Evolutionary conservation across 2,797 vertebrate genomes (phyloP).

Genomic region (Leptoclinus maculatus): DNA sequence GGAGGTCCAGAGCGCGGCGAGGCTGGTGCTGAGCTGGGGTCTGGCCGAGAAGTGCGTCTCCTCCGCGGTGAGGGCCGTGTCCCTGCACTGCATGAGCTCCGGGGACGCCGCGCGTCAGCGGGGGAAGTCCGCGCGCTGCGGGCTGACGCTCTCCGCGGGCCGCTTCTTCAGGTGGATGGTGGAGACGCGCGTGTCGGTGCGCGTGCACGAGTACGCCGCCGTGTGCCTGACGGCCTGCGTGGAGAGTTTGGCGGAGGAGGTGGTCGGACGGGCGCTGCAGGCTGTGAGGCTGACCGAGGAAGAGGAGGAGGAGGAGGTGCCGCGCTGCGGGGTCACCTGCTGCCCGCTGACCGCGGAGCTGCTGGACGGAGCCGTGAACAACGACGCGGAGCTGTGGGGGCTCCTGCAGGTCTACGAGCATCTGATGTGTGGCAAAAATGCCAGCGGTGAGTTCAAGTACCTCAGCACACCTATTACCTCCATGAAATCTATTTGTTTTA

Average conservation of each 20-base stretch:
- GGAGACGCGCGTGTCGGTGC: slow-evolving; percentile 92
- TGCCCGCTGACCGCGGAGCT: slow-evolving; percentile 74
- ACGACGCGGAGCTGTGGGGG: slow-evolving; percentile 93
- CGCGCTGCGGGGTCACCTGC: too few species aligned
- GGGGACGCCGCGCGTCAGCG: slow-evolving; percentile 84
- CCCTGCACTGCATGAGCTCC: slow-evolving; percentile 94
- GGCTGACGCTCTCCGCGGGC: slow-evolving; percentile 90
- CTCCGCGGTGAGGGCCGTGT: slow-evolving; percentile 89
- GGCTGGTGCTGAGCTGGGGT: slow-evolving; percentile 91
- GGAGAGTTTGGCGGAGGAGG: slow-evolving; percentile 91
- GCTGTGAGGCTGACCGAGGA: slow-evolving; percentile 85
- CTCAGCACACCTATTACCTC: background rate
- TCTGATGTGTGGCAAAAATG: slow-evolving; percentile 92
- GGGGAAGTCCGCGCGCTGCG: slow-evolving; percentile 90
- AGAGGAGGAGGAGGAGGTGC: slow-evolving; percentile 47
- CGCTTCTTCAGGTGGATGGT: slow-evolving; percentile 98
- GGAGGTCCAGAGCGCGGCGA: slow-evolving; percentile 91
- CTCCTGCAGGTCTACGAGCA: slow-evolving; percentile 92
- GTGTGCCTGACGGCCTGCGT: slow-evolving; percentile 90
- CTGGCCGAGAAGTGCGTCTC: slow-evolving; percentile 88
- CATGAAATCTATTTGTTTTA: background rate
- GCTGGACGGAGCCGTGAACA: slow-evolving; percentile 89
- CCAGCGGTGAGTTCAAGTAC: slow-evolving; percentile 86
- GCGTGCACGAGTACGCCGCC: slow-evolving; percentile 93
- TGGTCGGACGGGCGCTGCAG: slow-evolving; percentile 83